Percentiles rank a stretch among this genome's conserved stretches.
phyloP scores from a whole-genome alignment of 2,888 invertebrate genomes.

The Cosmopolites sordidus region DNA sequence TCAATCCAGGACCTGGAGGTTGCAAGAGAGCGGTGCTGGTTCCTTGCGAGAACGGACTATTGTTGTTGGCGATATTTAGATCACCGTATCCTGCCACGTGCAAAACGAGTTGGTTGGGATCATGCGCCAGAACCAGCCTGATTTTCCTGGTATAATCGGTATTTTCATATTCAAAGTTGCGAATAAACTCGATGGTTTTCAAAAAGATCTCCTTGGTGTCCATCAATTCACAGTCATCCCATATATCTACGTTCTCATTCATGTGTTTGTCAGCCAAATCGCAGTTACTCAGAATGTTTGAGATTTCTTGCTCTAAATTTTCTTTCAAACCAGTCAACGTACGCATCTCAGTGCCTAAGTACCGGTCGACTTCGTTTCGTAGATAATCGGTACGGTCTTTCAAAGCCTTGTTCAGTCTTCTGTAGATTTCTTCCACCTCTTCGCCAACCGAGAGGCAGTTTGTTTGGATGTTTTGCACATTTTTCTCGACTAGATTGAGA shows the following conservation, averaged over 20 bases:
- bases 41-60: slow-evolving; percentile 43
- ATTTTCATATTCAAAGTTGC: slow-evolving; percentile 91
- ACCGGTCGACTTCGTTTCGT: slow-evolving; percentile 87
- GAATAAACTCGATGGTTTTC: slow-evolving; percentile 91
- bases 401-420: slow-evolving; percentile 79
- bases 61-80: slow-evolving; percentile 69
- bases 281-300: slow-evolving; percentile 94
- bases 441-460: slow-evolving; percentile 88
- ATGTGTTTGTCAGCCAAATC: slow-evolving; percentile 94
- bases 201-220: slow-evolving; percentile 95
- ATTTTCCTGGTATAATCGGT: slow-evolving; percentile 83
- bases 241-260: slow-evolving; percentile 76
- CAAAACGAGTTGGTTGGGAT: slow-evolving; percentile 84
- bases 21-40: slow-evolving; percentile 52
- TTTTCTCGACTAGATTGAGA: slow-evolving; percentile 78
- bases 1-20: slow-evolving; percentile 69
- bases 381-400: slow-evolving; percentile 86
- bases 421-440: slow-evolving; percentile 90
- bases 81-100: slow-evolving; percentile 89
- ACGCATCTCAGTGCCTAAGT: slow-evolving; percentile 81
- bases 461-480: slow-evolving; percentile 79
- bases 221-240: slow-evolving; percentile 90
- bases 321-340: slow-evolving; percentile 84
- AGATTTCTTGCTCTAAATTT: slow-evolving; percentile 90
- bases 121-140: slow-evolving; percentile 83